phyloP scores from a whole-genome alignment of 1,140 invertebrate genomes.

The Laupala kohalensis region DNA sequence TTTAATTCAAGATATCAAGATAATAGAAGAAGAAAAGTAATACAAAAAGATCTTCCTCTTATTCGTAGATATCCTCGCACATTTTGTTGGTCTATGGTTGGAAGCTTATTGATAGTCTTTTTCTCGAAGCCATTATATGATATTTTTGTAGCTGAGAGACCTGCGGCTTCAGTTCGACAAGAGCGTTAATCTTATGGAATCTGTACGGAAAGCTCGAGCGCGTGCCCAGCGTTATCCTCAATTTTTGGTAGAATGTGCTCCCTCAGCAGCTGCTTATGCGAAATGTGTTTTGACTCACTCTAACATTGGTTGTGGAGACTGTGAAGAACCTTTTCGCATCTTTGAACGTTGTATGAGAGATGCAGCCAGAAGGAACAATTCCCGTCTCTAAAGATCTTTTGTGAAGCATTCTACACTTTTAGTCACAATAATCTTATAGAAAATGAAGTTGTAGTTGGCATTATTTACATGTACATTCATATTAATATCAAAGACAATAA shows the following conservation, averaged over 20 bases:
- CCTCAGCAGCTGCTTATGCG: constrained; percentile 54
- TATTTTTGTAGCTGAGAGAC: neutral
- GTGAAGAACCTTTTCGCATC: constrained; percentile 55
- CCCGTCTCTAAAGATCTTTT: constrained; percentile 36
- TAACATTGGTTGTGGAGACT: constrained; percentile 57
- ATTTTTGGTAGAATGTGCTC: constrained; percentile 53
- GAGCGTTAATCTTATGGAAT: constrained; percentile 45
- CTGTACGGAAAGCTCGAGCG: constrained; percentile 55
- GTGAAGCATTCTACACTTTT: too few relatives aligned
- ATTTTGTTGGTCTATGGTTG: neutral
- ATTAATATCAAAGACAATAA: neutral
- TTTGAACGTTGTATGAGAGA: constrained; percentile 56
- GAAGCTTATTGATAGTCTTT: neutral
- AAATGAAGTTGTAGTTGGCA: neutral
- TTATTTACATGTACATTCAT: neutral
- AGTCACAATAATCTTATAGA: too few relatives aligned
- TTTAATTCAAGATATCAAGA: too few relatives aligned
- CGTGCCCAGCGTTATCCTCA: constrained; percentile 58
- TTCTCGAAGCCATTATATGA: neutral
- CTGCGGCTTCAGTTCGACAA: neutral
- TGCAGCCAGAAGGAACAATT: constrained; percentile 48
- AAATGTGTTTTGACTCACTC: constrained; percentile 54
- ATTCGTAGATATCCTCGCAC: neutral
- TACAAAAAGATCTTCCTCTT: neutral
- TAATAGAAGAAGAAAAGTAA: too few relatives aligned